These are phyloP conservation scores for Lamproptera curius DNA, from an alignment of 2,888 invertebrate species.

Conservation along the genomic window DNA sequence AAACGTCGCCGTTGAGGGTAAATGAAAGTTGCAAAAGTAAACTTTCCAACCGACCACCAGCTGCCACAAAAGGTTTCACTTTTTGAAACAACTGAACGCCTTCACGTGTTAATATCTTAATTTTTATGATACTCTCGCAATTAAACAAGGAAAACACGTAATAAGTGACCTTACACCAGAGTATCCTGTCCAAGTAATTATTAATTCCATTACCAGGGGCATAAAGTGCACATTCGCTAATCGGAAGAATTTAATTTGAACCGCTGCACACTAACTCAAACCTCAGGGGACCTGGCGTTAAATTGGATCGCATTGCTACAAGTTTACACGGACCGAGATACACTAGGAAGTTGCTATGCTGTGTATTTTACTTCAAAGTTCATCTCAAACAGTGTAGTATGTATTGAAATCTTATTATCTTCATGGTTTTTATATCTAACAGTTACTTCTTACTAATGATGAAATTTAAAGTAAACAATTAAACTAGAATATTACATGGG, in stretches of 20 bases:
- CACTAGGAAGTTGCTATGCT: background rate
- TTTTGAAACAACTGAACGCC: constrained; percentile 1
- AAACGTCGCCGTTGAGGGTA: no score
- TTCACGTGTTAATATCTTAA: constrained; percentile 18
- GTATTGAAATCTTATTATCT: background rate
- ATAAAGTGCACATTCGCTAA: constrained; percentile 36
- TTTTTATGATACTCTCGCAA: constrained; percentile 17
- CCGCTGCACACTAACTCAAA: constrained; percentile 13
- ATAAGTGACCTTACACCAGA: constrained; percentile 14
- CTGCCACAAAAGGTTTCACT: constrained; percentile 2
- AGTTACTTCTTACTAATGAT: no score
- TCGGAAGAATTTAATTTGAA: constrained; percentile 26
- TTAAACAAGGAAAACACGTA: constrained; percentile 23
- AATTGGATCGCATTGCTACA: constrained; percentile 20
- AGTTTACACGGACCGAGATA: constrained; percentile 11
- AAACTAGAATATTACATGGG: no score
- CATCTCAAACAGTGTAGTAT: no score
- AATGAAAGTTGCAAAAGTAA: no score
- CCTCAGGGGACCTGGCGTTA: constrained; percentile 17
- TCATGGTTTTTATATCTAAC: background rate
- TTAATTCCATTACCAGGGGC: constrained; percentile 26
- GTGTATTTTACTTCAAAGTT: no score
- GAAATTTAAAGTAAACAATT: no score
- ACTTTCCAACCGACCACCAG: no score
- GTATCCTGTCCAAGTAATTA: constrained; percentile 21